Percentiles rank a stretch among this genome's conserved stretches.
Conservation (phyloP, 1,140 invertebrate genomes). For the Mizuhopecten yessoensis region DNA sequence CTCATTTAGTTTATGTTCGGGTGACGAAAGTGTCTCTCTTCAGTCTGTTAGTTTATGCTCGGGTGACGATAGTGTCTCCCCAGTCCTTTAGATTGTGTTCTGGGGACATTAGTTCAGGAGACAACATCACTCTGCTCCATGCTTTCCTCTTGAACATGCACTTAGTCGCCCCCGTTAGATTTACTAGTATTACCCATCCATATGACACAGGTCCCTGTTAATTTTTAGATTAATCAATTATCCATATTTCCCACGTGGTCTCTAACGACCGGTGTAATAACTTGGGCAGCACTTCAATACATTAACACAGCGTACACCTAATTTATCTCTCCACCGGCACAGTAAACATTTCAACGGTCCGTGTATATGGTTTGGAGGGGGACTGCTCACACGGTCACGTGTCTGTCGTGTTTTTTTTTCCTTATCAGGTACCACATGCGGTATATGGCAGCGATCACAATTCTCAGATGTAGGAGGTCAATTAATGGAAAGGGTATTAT, state of each 20-base stretch:
- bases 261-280: not conserved
- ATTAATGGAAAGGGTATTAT: not conserved
- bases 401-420: not conserved
- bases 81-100: too few species aligned
- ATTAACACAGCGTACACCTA: not conserved
- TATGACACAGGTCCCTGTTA: not conserved
- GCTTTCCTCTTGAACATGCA: not conserved
- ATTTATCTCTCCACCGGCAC: not conserved
- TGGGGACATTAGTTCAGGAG: too few species aligned
- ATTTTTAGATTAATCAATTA: slow-evolving; percentile 40
- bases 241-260: slow-evolving; percentile 16
- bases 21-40: too few species aligned
- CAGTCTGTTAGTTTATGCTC: too few species aligned
- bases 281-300: slow-evolving; percentile 8
- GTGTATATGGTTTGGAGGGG: too few species aligned
- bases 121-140: too few species aligned
- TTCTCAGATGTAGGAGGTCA: not conserved
- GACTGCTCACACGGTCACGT: not conserved
- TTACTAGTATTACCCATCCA: not conserved
- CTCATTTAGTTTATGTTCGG: too few species aligned
- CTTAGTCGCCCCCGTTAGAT: not conserved
- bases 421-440: not conserved
- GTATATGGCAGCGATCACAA: not conserved
- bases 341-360: not conserved
- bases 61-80: too few species aligned